Percentiles rank a stretch among this genome's conserved stretches.
phyloP scores from a whole-genome alignment of 1,140 invertebrate species.

The Bombus affinis region DNA sequence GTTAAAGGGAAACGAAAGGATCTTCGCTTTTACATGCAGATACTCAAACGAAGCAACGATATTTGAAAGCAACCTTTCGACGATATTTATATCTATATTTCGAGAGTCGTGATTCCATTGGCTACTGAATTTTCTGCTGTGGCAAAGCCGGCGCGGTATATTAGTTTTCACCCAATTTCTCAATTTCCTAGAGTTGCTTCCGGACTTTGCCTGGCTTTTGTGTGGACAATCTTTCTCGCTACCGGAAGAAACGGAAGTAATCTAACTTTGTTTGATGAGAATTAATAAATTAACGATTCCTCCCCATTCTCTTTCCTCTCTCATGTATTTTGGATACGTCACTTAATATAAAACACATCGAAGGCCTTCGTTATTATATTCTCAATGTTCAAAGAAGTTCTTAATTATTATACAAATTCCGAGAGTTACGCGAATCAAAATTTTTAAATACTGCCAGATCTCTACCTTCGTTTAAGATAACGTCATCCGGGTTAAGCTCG shows the following conservation, averaged over 20 bases:
- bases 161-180: not conserved
- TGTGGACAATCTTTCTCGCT: not conserved
- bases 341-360: too few relatives aligned
- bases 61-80: too few relatives aligned
- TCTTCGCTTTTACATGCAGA: too few relatives aligned
- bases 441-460: not conserved
- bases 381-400: too few relatives aligned
- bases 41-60: too few relatives aligned
- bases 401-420: not conserved
- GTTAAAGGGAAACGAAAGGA: too few relatives aligned
- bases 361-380: too few relatives aligned
- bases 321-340: not conserved
- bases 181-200: not conserved
- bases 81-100: too few relatives aligned
- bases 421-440: not conserved
- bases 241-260: not conserved
- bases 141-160: not conserved
- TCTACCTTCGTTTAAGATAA: not conserved
- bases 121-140: not conserved
- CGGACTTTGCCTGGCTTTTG: too few relatives aligned
- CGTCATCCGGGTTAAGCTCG: slow-evolving; percentile 3
- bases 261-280: slow-evolving; percentile 1
- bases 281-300: not conserved
- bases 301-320: not conserved
- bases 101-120: not conserved